Base-by-base conservation (phyloP, 2,888 invertebrate genomes). In the Cheilosia vulpina region DNA sequence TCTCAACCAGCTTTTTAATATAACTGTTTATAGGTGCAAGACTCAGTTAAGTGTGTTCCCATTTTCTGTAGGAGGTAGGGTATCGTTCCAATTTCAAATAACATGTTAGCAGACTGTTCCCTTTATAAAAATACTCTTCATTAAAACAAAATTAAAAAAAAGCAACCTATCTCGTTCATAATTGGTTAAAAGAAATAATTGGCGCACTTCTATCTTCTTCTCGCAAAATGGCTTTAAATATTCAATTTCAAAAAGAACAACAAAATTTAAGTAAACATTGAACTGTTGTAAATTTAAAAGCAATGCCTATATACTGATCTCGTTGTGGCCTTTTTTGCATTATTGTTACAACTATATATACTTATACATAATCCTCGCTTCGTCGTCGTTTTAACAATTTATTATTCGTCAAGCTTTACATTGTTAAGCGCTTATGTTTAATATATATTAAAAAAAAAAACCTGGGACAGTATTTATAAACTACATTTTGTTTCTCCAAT, bases 181-280 rank as follows among this genome's bases (percentile, higher is more conserved):
- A 63, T 63, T 69, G n/a, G 45, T 55, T 68, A 31, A 60, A 69
- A 50, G 41, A 71, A 55, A 13, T 19, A 71, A 69, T 66, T 38
- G 47, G 75, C 80, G 53, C 79, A 84, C 65, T 24, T 69, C 60
- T 57, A 66, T 38, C 34, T 65, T 47, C 50, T 41, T 53, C 50
- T 24, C 65, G 69, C 81, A 69, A 63, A 58, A 68, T 69, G 69
- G 79, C 79, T 78, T 79, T 75, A 53, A 62, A 68, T 47, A 65
- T 47, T 21, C 7, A 38, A 43, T 19, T 19, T 11, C 41, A n/a
- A 9, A 34, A 62, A 19, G 31, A 47, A 62, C 47, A 53, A 2
- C 13, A 31, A 52, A 68, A 76, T 41, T 31, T 15, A 69, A 57
- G 45, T 62, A 55, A 68, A 52, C 66, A 17, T 62, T 5, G 43